Evolutionary conservation across 2,113 vertebrate species (phyloP).

Genomic region (Pristiophorus japonicus): DNA sequence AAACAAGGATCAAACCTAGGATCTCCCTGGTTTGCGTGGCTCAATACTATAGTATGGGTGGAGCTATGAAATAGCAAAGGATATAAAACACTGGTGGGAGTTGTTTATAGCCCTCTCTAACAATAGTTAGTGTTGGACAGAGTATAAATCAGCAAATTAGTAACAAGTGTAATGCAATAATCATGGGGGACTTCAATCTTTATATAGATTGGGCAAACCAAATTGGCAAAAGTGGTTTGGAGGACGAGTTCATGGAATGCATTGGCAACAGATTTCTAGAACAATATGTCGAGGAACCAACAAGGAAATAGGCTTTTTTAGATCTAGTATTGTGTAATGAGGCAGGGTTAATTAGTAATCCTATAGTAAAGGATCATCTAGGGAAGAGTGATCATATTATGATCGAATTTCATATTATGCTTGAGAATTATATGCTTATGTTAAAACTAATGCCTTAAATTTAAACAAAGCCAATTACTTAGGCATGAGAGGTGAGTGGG

Average conservation of each 20-base stretch:
- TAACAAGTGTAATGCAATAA: neutral
- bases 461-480: no score
- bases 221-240: neutral
- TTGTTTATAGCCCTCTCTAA: neutral
- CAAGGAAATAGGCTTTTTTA: neutral
- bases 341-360: neutral
- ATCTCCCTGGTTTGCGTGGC: neutral
- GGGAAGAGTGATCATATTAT: neutral
- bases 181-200: neutral
- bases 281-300: neutral
- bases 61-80: no score
- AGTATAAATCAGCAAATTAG: neutral
- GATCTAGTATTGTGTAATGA: neutral
- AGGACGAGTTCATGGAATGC: neutral
- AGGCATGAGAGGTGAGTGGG: no score
- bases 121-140: neutral
- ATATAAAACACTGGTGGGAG: neutral
- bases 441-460: no score
- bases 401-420: no score
- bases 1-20: neutral
- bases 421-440: no score
- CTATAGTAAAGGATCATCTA: neutral
- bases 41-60: no score
- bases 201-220: neutral
- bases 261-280: no score